These are phyloP conservation scores for Hypomesus transpacificus DNA, from an alignment of 2,113 vertebrate genomes.

Conservation along the genomic window DNA sequence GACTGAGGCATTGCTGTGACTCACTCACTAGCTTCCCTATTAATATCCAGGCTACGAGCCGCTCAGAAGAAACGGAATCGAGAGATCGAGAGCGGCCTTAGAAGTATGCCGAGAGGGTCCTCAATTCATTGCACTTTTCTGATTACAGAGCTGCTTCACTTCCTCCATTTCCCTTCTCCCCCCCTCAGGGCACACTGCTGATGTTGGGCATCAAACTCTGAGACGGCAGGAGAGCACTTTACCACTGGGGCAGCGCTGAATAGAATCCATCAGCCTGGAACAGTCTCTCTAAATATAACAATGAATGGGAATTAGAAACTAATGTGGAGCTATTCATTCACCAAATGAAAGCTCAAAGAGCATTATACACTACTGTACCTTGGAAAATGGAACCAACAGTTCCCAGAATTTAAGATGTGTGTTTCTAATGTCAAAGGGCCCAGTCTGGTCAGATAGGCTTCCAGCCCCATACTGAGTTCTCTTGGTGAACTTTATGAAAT, in stretches of 20 bases:
- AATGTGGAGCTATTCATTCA: not conserved
- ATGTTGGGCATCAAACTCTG: not conserved
- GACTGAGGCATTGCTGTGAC: conserved; percentile 34
- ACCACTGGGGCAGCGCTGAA: conserved; percentile 21
- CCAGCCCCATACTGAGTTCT: not conserved
- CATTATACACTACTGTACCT: not conserved
- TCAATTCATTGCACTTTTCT: conserved; percentile 42
- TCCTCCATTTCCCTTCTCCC: conserved; percentile 28
- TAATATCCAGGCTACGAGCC: conserved; percentile 3
- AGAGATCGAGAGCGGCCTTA: not conserved
- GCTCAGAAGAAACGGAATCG: not conserved
- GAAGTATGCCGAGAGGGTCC: conserved; percentile 30
- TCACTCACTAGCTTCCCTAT: conserved; percentile 37
- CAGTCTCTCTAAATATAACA: not conserved
- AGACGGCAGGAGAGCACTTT: not conserved
- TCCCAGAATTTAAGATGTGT: too few relatives aligned
- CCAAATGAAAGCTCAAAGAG: not conserved
- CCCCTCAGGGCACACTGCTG: conserved; percentile 17
- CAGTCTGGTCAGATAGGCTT: too few relatives aligned
- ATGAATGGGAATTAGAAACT: conserved; percentile 1
- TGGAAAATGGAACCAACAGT: not conserved
- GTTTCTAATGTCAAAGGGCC: too few relatives aligned
- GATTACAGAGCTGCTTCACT: conserved; percentile 29
- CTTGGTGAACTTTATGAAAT: not conserved
- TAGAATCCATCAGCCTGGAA: not conserved